Conservation (phyloP, 2,888 invertebrate genomes). For the Trichogramma dendrolimi region DNA sequence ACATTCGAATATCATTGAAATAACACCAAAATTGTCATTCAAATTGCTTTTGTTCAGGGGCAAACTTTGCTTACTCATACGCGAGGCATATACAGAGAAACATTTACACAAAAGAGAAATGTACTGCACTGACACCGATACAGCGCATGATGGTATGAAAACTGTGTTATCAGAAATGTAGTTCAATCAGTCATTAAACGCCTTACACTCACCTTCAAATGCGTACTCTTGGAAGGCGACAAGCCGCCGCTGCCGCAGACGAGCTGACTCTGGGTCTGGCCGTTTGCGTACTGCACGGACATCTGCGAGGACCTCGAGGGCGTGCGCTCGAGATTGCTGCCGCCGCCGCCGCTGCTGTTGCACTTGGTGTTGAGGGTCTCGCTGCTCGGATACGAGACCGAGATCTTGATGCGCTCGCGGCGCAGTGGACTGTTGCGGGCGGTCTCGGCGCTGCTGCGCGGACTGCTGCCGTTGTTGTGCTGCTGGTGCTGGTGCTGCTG, state of each 20-base stretch:
- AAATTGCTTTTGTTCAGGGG: neutral
- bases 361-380: constrained; percentile 55
- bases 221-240: constrained; percentile 41
- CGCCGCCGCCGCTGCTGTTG: constrained; percentile 36
- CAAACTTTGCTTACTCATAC: neutral
- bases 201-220: constrained; percentile 43
- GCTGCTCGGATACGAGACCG: constrained; percentile 78
- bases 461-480: constrained; percentile 37
- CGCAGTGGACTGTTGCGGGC: constrained; percentile 54
- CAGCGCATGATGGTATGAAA: neutral
- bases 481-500: constrained; percentile 44
- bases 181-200: too few relatives aligned
- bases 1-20: too few relatives aligned
- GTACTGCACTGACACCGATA: neutral
- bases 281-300: constrained; percentile 48
- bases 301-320: constrained; percentile 47
- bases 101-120: too few relatives aligned
- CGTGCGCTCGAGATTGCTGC: constrained; percentile 40
- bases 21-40: too few relatives aligned
- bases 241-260: constrained; percentile 22
- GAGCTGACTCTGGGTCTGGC: constrained; percentile 48
- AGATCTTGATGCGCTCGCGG: constrained; percentile 77
- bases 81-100: neutral
- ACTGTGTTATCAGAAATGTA: too few relatives aligned
- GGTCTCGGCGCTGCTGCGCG: constrained; percentile 39